Evolutionary conservation across 1,140 invertebrate species (phyloP).

Genomic region (Lutraria rhynchaena): DNA sequence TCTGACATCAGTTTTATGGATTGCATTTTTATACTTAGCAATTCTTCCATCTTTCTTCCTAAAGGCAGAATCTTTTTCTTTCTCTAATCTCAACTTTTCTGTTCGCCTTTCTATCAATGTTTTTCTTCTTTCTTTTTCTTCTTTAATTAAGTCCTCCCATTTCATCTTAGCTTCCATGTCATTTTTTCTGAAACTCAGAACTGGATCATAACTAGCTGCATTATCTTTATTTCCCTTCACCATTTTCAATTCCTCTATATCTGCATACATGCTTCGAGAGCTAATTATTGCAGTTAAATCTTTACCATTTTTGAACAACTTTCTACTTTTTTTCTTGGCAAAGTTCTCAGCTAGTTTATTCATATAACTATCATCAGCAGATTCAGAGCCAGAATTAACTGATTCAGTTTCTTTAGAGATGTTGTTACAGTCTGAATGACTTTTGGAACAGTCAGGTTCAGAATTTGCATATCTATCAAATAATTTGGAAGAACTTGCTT

Average conservation of each 20-base stretch:
- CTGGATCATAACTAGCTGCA: neutral
- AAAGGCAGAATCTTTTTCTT: neutral
- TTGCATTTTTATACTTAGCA: no score
- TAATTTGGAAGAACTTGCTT: no score
- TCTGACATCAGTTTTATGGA: constrained; percentile 1
- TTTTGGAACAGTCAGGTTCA: no score
- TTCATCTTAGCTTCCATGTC: neutral
- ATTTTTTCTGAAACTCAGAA: neutral
- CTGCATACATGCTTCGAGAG: constrained; percentile 55
- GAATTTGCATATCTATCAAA: no score
- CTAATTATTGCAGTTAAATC: constrained; percentile 40
- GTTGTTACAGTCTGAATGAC: no score
- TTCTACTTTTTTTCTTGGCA: constrained; percentile 27
- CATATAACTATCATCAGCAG: constrained; percentile 4
- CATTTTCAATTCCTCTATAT: constrained; percentile 48
- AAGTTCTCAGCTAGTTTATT: neutral
- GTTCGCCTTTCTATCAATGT: constrained; percentile 7
- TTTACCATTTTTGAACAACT: constrained; percentile 34
- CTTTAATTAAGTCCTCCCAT: neutral
- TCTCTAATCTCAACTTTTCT: neutral
- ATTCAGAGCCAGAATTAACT: constrained; percentile 25
- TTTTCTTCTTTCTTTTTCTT: constrained; percentile 41
- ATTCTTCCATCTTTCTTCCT: constrained; percentile 13
- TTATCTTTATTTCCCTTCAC: neutral
- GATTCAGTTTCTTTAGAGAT: constrained; percentile 1